Percentiles rank a stretch among this genome's conserved stretches.
phyloP scores from a whole-genome alignment of 1,140 invertebrate genomes.

The Chrysopa pallens region DNA sequence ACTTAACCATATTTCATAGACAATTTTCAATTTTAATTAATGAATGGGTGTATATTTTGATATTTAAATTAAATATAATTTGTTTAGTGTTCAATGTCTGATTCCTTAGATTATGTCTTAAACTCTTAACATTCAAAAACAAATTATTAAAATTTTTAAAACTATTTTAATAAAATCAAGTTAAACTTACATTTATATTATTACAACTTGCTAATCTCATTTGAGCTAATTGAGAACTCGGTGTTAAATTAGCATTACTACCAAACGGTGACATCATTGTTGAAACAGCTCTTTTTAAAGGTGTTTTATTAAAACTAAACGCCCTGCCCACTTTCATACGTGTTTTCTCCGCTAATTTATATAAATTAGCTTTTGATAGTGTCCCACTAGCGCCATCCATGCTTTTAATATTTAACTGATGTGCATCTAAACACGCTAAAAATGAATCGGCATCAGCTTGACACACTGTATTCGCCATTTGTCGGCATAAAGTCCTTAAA shows the following conservation, averaged over 20 bases:
- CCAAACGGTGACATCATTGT: conserved; percentile 88
- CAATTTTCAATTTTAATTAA: too few relatives aligned
- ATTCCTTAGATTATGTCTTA: neutral
- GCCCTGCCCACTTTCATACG: conserved; percentile 78
- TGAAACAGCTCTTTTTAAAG: conserved; percentile 80
- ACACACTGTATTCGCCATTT: conserved; percentile 75
- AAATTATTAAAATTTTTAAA: neutral
- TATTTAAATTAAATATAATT: too few relatives aligned
- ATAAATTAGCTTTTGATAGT: conserved; percentile 52
- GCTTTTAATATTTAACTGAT: conserved; percentile 67
- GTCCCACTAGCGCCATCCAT: conserved; percentile 68
- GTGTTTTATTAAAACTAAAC: conserved; percentile 88
- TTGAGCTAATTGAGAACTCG: conserved; percentile 52
- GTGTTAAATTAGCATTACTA: conserved; percentile 56
- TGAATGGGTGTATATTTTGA: too few relatives aligned
- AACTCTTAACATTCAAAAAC: neutral
- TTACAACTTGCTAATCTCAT: conserved; percentile 69
- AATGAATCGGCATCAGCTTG: conserved; percentile 68
- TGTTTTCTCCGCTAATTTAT: conserved; percentile 67
- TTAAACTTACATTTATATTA: conserved; percentile 58
- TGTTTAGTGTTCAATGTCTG: too few relatives aligned
- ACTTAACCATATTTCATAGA: too few relatives aligned
- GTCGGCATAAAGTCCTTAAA: conserved; percentile 62
- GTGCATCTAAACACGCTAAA: conserved; percentile 51
- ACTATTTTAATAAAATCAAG: neutral